Evolutionary conservation across 2,113 vertebrate genomes (phyloP), one percentile per base, ranked within the genome.

Genomic region (Syngnathoides biaculeatus): DNA sequence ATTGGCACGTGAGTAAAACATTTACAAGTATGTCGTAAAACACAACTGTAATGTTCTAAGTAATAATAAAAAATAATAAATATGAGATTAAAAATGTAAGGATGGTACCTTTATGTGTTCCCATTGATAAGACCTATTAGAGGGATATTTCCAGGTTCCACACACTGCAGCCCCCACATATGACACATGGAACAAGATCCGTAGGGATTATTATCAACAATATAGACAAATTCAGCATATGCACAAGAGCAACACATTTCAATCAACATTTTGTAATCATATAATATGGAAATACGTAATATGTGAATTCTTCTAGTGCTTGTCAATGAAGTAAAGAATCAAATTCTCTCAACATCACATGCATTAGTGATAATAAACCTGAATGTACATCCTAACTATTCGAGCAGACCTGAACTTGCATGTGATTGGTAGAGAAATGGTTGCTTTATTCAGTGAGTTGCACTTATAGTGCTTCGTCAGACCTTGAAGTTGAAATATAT

Each of bases 71-170:
- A 20, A 48, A 56, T 69, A 72, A 71, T 27, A 68, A 84, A 30
- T 56, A 71, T 58, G 75, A 3, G 15, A 50, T 3, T 65, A 72
- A 79, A 81, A 77, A 77, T 69, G 22, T 78, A 76, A 86, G 87
- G 76, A 85, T 85, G 86, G 87, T 90, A 90, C 89, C 89, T 90
- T 90, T 80, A 84, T 80, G 83, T 87, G 87, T 85, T 87, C 79
- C 87, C 89, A 84, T 71, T 90, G 87, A 85, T 85, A 81, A 85
- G 86, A 89, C 52, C 70, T 88, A 90, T 85, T 88, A 90, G 87
- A 90, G 83, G 89, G 89, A 88, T 87, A 90, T 89, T 38, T 90
- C 89, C 89, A 90, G 89, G 89, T 89, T 90, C 89, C 89, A 90
- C 74, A 90, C 89, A 90, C 89, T 90, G 89, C 86, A 84, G 85